A percentile compares a stretch with the other conserved stretches of the same genome.
phyloP scores from a whole-genome alignment of 2,888 invertebrate species.

The Cecidostiba fungosa region DNA sequence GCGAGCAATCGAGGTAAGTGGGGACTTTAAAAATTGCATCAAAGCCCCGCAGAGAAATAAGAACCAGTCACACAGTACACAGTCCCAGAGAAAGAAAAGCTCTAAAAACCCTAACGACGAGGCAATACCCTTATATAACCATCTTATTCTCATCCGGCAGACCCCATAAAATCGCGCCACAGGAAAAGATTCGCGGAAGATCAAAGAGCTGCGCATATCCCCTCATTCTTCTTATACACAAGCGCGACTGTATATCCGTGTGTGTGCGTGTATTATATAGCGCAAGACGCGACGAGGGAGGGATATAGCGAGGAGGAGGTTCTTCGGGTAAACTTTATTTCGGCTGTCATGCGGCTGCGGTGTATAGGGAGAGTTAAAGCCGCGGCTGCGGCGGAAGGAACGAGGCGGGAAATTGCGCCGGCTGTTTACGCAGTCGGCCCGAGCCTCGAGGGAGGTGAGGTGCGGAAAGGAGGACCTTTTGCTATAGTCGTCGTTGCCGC shows the following conservation, averaged over 20 bases:
- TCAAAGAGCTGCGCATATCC: neutral
- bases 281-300: neutral
- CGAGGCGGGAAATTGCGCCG: slow-evolving; percentile 61
- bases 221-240: neutral
- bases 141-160: neutral
- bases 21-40: neutral
- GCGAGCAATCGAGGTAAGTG: neutral
- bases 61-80: neutral
- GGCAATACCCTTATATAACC: neutral
- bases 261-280: neutral
- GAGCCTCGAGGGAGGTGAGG: slow-evolving; percentile 19
- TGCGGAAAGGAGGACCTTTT: slow-evolving; percentile 11
- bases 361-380: neutral
- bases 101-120: neutral
- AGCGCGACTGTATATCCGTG: neutral
- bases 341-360: slow-evolving; percentile 3
- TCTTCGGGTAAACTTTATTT: slow-evolving; percentile 45
- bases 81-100: too few relatives aligned
- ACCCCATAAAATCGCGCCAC: neutral
- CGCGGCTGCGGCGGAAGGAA: neutral
- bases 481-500: neutral
- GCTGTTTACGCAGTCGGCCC: slow-evolving; percentile 59
- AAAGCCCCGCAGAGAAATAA: neutral
- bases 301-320: neutral
- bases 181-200: neutral